Evolutionary conservation across 2,797 vertebrate genomes (phyloP).

Genomic region (Aphelocoma californica): DNA sequence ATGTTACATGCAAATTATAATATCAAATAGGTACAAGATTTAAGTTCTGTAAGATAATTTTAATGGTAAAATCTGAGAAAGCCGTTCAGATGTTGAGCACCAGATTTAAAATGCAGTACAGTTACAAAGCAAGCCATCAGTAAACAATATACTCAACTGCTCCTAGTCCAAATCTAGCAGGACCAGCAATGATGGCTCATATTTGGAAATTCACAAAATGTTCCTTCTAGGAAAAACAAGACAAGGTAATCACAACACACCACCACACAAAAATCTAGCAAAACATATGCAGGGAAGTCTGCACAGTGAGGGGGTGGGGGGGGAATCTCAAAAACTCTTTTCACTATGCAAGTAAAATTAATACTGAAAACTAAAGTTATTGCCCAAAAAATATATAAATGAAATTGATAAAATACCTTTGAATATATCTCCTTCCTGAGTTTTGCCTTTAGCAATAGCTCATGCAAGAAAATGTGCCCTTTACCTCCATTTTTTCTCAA

Average conservation of each 20-base stretch:
- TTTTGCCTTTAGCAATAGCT: neutral
- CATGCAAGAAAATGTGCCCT: neutral
- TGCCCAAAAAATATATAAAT: neutral
- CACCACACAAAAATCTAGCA: neutral
- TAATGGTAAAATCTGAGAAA: neutral
- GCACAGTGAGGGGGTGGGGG: neutral
- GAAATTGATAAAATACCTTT: neutral
- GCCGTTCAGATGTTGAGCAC: neutral
- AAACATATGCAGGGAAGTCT: rapidly evolving
- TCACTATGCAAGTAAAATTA: neutral
- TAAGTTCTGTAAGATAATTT: neutral
- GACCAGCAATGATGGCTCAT: neutral
- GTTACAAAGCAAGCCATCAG: neutral
- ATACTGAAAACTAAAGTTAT: neutral
- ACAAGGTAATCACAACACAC: neutral
- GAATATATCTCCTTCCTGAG: neutral
- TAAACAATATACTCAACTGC: neutral
- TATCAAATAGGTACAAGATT: neutral
- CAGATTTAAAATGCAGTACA: neutral
- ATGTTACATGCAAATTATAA: neutral
- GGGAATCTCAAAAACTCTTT: neutral
- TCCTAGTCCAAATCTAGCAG: neutral
- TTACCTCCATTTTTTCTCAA: neutral
- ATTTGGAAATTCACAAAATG: neutral
- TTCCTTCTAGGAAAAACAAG: neutral